Evolutionary conservation across 2,113 vertebrate genomes (phyloP).

Genomic region (Hyaena hyaena): DNA sequence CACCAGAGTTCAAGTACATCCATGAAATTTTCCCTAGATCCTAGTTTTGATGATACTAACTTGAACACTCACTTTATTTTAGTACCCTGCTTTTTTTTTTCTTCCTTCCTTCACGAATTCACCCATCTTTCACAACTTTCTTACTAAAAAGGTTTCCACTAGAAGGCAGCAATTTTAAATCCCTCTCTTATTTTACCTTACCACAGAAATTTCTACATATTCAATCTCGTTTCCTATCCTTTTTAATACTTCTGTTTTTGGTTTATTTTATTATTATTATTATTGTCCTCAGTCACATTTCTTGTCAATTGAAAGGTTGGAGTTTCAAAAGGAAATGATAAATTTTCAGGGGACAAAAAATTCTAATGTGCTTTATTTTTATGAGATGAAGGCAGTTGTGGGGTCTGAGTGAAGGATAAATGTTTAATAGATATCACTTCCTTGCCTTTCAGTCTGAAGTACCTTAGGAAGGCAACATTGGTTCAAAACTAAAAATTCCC

Average conservation of each 20-base stretch:
- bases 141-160: neutral
- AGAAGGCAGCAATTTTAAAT: neutral
- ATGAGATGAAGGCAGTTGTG: neutral
- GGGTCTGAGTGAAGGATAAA: neutral
- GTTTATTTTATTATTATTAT: neutral
- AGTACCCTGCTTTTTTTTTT: neutral
- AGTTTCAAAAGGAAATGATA: constrained; percentile 35
- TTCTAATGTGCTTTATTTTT: constrained; percentile 27
- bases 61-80: neutral
- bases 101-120: neutral
- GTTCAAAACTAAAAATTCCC: constrained; percentile 55
- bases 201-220: neutral
- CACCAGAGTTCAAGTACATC: accelerated
- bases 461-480: constrained; percentile 53
- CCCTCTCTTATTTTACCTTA: neutral
- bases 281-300: neutral
- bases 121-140: neutral
- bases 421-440: constrained; percentile 60
- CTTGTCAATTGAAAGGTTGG: neutral
- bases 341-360: neutral
- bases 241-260: neutral
- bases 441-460: constrained; percentile 54
- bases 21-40: neutral
- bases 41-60: neutral
- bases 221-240: neutral